Evolutionary conservation across 2,888 invertebrate species (phyloP).

Genomic region (Molorchus minor): DNA sequence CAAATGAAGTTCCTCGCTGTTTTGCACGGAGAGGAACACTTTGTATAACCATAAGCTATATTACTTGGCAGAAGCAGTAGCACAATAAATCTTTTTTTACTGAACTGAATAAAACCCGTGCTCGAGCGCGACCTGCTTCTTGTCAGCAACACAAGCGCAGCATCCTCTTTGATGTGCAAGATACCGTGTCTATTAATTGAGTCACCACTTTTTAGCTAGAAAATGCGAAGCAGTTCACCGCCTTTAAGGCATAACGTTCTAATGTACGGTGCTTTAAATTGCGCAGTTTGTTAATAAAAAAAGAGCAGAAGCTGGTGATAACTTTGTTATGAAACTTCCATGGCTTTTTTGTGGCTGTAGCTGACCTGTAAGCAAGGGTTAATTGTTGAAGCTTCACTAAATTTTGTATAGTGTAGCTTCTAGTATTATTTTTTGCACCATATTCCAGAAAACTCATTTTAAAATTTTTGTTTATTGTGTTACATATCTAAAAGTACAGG

Average conservation of each 20-base stretch:
- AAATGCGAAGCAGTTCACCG: slow-evolving; percentile 27
- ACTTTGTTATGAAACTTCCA: too few species aligned
- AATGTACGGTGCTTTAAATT: too few species aligned
- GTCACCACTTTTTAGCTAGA: slow-evolving; percentile 30
- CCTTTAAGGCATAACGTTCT: slow-evolving; percentile 4
- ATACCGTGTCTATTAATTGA: slow-evolving; percentile 34
- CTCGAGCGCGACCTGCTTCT: slow-evolving; percentile 31
- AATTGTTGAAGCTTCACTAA: too few species aligned
- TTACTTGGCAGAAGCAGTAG: slow-evolving; percentile 21
- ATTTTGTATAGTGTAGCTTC: too few species aligned
- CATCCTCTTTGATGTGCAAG: slow-evolving; percentile 33
- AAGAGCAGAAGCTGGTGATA: too few species aligned
- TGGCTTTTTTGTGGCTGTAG: too few species aligned
- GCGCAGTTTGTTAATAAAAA: too few species aligned
- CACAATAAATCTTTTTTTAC: slow-evolving; percentile 26
- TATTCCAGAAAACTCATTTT: too few species aligned
- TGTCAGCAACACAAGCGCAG: slow-evolving; percentile 28
- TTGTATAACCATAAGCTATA: slow-evolving; percentile 32
- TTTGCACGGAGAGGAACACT: slow-evolving; percentile 29
- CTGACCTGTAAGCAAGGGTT: too few species aligned
- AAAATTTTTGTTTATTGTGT: too few species aligned
- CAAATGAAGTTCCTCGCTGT: slow-evolving; percentile 19
- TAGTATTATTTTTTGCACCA: too few species aligned
- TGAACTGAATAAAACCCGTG: slow-evolving; percentile 28
- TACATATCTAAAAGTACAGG: too few species aligned